Evolutionary conservation across 2,888 invertebrate species (phyloP).

Genomic region (Ischnura elegans): DNA sequence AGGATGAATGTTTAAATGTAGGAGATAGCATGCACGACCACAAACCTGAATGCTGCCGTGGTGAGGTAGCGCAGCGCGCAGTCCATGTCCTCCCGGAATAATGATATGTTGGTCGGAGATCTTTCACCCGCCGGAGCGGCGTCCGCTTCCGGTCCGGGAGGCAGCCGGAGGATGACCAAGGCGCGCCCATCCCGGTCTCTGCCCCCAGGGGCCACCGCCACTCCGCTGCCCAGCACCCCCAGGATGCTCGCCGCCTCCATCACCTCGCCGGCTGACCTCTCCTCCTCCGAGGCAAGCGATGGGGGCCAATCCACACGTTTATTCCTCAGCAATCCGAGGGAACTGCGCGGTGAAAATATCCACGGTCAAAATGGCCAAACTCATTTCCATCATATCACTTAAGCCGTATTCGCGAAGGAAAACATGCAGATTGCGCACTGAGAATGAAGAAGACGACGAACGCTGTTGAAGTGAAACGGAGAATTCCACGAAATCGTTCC

Average conservation of each 20-base stretch:
- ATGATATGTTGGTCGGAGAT: slow-evolving; percentile 55
- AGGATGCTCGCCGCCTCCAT: slow-evolving; percentile 67
- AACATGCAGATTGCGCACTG: no score
- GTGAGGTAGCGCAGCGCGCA: slow-evolving; percentile 71
- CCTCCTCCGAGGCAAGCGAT: neutral
- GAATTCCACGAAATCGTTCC: neutral
- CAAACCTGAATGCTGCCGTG: slow-evolving; percentile 68
- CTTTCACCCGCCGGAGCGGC: slow-evolving; percentile 68
- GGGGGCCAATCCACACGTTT: neutral
- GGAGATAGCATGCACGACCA: no score
- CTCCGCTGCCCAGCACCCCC: slow-evolving; percentile 81
- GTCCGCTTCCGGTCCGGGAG: slow-evolving; percentile 80
- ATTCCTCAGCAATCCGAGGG: slow-evolving; percentile 1
- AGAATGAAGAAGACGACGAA: no score
- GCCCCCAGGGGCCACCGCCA: slow-evolving; percentile 84
- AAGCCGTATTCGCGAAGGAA: no score
- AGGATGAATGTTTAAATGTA: no score
- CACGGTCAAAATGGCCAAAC: neutral
- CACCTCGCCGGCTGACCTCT: slow-evolving; percentile 57
- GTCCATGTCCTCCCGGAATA: slow-evolving; percentile 68
- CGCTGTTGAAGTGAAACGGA: neutral
- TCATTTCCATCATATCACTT: no score
- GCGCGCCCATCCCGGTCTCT: slow-evolving; percentile 84
- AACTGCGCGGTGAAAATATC: slow-evolving; percentile 41
- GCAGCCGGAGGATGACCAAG: slow-evolving; percentile 82